These are phyloP conservation scores for Asteroscopus sphinx DNA, from an alignment of 2,888 invertebrate genomes.

Conservation along the genomic window DNA sequence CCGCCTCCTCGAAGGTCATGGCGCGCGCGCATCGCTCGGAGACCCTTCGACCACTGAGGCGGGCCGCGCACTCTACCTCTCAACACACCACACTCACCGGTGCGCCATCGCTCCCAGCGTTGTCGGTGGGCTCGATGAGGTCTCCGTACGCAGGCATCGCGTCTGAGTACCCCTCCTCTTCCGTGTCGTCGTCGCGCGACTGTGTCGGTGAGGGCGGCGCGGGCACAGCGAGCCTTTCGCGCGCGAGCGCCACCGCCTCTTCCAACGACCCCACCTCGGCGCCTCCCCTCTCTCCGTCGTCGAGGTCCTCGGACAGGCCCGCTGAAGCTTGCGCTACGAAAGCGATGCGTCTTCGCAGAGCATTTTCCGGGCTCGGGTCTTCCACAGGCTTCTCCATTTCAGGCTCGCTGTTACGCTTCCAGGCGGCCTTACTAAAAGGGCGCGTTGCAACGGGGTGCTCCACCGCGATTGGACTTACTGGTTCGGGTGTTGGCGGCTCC, in stretches of 20 bases:
- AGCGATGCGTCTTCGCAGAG: conserved; percentile 85
- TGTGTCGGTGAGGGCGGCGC: conserved; percentile 79
- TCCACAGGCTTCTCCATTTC: conserved; percentile 84
- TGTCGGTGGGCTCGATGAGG: conserved; percentile 83
- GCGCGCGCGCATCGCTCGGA: conserved; percentile 87
- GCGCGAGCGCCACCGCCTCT: conserved; percentile 87
- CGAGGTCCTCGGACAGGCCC: conserved; percentile 87
- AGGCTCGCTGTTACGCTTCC: conserved; percentile 80
- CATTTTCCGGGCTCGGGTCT: conserved; percentile 84
- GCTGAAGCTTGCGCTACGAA: conserved; percentile 89
- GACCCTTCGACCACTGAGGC: conserved; percentile 76
- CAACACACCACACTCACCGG: conserved; percentile 75
- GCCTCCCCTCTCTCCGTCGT: conserved; percentile 81
- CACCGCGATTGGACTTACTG: conserved; percentile 81
- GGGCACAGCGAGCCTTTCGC: conserved; percentile 82
- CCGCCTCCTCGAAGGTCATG: conserved; percentile 88
- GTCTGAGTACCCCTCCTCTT: conserved; percentile 85
- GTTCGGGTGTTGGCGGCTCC: conserved; percentile 62
- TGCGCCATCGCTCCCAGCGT: conserved; percentile 71
- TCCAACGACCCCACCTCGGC: conserved; percentile 86
- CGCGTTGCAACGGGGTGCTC: conserved; percentile 87
- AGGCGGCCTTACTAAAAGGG: conserved; percentile 88
- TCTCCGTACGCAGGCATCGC: conserved; percentile 89
- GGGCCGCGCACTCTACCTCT: conserved; percentile 53
- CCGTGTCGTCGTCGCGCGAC: conserved; percentile 81